Conservation (phyloP, 2,888 invertebrate species). For the Coremacera marginata region DNA sequence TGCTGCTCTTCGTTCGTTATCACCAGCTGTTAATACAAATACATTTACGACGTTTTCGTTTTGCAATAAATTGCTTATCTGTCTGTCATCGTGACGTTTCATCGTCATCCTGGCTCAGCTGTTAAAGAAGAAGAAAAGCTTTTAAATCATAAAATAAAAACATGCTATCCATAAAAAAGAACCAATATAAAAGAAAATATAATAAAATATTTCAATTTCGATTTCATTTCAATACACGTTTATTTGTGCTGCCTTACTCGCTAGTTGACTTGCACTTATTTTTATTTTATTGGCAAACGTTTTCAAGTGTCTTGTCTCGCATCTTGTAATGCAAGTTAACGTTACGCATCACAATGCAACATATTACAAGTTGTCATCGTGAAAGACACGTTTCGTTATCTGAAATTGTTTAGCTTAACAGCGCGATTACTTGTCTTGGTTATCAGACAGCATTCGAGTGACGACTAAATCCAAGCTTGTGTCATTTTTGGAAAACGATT, state of each 20-base stretch:
- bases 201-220: conserved; percentile 19
- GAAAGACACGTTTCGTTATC: not conserved
- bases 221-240: conserved; percentile 3
- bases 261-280: not conserved
- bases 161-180: not conserved
- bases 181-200: not conserved
- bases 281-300: conserved; percentile 8
- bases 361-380: conserved; percentile 7
- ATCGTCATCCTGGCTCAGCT: not conserved
- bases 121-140: not conserved
- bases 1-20: too few species aligned
- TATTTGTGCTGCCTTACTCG: not conserved
- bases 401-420: conserved; percentile 22
- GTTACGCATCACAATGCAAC: conserved; percentile 10
- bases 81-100: not conserved
- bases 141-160: not conserved
- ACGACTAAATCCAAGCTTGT: not conserved
- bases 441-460: not conserved
- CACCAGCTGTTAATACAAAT: too few species aligned
- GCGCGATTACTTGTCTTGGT: not conserved
- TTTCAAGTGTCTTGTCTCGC: not conserved
- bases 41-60: not conserved
- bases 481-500: not conserved
- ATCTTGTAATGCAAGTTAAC: not conserved
- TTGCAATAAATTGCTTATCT: not conserved